Evolutionary conservation across 2,797 vertebrate genomes (phyloP), one percentile per base, ranked within the genome.

Genomic region (Siniperca scherzeri): DNA sequence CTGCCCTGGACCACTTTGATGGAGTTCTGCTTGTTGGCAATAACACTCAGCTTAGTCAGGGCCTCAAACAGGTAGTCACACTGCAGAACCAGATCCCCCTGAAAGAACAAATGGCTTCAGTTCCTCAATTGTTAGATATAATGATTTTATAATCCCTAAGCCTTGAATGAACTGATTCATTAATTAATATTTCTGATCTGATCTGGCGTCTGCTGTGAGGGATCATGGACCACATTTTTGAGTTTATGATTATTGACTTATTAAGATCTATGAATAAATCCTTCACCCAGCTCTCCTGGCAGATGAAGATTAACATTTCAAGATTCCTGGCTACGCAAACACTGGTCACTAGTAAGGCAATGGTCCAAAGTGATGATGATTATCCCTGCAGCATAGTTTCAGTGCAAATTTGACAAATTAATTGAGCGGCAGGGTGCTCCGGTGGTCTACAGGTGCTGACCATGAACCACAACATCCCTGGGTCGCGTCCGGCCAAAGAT

Each of bases 31-130:
- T 96, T 97, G 74, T 96, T 96, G 80, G 93, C 91, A 87, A 97
- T 84, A 62, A 97, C 81, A 86, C 90, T 95, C 48, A 99, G 95
- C 55, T 98, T 98, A 0, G 97, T 98, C 90, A 97, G 88, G 0
- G 78, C 92, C 92, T 99, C 98, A 56, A 98, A 98, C 50, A 98
- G 0, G 22, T 96, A 93, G 56, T 97, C 96, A 13, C 98, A 99
- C 88, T 97, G 97, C 80, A 99, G 93, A 36, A 99, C 92, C 73
- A 95, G 93, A 50, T 99, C 98, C 3, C 98, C 98, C 98, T 99
- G 92, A 7, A 66, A 67, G 6, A 77, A 78, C 25, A 87, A 60
- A 80, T 0, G 0, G 21, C 0, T 1, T 69, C 7, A 78, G 57
- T 44, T 14, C 19, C 57, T 36, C n/a, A 61, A 1, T 19, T 42